These are phyloP conservation scores for Drosophila arawakana DNA, from an alignment of 1,140 invertebrate genomes.

Conservation along the genomic window DNA sequence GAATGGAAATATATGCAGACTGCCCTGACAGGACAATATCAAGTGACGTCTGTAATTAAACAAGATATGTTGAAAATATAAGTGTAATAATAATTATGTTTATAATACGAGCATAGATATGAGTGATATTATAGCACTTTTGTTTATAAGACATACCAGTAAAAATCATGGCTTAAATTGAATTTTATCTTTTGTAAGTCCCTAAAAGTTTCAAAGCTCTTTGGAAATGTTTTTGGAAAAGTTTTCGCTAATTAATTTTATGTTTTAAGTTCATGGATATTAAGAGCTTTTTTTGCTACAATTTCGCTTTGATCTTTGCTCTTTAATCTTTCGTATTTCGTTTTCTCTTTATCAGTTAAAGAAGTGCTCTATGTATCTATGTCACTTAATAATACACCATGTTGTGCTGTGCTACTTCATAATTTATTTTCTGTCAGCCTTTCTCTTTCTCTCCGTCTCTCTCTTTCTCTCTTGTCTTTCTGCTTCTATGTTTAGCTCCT, in stretches of 20 bases:
- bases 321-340: conserved; percentile 1
- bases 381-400: conserved; percentile 59
- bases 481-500: conserved; percentile 39
- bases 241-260: not conserved
- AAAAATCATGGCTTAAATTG: too few species aligned
- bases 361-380: conserved; percentile 24
- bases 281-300: not conserved
- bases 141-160: too few species aligned
- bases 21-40: conserved; percentile 95
- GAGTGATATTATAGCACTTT: too few species aligned
- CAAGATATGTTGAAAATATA: not conserved
- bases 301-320: not conserved
- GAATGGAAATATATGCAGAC: conserved; percentile 97
- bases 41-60: conserved; percentile 90
- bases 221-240: too few species aligned
- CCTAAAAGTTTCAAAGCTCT: too few species aligned
- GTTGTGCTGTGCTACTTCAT: conserved; percentile 51
- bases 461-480: conserved; percentile 3
- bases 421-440: conserved; percentile 46
- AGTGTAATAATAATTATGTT: too few species aligned
- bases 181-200: too few species aligned
- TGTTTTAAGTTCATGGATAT: not conserved
- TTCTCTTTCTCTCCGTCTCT: not conserved
- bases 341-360: conserved; percentile 3
- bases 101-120: too few species aligned